Base-by-base conservation (phyloP, 2,797 vertebrate species). In the Labeo calbasu region DNA sequence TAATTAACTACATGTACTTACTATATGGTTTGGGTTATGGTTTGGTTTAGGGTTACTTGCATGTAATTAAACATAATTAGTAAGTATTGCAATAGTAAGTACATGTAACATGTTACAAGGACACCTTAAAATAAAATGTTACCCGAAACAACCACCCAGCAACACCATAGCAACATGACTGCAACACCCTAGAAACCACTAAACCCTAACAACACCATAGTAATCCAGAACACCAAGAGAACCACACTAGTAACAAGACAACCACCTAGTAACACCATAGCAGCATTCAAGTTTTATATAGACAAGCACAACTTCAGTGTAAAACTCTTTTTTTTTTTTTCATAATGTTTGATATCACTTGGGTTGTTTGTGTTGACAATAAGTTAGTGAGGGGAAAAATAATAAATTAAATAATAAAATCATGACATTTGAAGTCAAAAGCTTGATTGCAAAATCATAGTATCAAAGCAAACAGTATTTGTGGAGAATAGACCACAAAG, bases 381-480 rank as follows among this genome's bases (percentile, higher is more conserved):
- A 72, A 48, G 3, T 48, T 50, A 13, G 8, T 23, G 6, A n/a
- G 17, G 9, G 43, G 9, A 32, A n/a, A 57, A 76, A 11, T 11
- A 23, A 23, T 59, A 12, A 11, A 59, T 23, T 57, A n/a, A n/a
- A 57, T 57, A 55, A 53, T 32, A 17, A 32, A 65, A 48, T 48
- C 0, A 0, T 48, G n/a, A 19, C 48, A 72, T 32, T 50, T 78
- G 11, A 65, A 17, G n/a, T 12, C 2, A 43, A 25, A 66, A n/a
- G 3, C 28, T n/a, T 53, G 3, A 51, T 69, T 79, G 32, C 7
- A 53, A 13, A 51, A 53, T 43, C 50, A 19, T 25, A 48, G n/a
- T n/a, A 79, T 51, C 25, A 84, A 71, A 61, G 13, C 28, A 6
- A 25, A 57, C 10, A 25, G 65, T 77, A 23, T 68, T n/a, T 23